Percentiles rank a stretch among this genome's conserved stretches.
These are phyloP conservation scores for Gopherus flavomarginatus DNA, from an alignment of 2,113 vertebrate genomes.

Conservation along the genomic window DNA sequence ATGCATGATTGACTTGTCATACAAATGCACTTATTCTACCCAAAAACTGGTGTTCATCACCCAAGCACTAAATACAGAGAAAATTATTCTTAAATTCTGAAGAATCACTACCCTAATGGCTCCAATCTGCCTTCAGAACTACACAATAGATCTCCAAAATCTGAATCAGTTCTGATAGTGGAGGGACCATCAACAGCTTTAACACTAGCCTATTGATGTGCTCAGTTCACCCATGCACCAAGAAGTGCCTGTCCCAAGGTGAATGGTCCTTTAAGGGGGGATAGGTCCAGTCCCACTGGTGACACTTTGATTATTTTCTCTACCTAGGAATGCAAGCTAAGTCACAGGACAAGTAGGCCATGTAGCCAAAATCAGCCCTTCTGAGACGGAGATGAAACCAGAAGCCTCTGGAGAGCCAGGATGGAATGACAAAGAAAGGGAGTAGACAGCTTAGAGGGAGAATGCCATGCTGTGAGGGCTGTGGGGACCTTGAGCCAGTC, in stretches of 20 bases:
- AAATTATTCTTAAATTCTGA: neutral
- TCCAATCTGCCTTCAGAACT: neutral
- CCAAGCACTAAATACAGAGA: neutral
- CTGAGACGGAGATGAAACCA: no score
- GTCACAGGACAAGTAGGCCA: no score
- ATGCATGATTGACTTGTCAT: neutral
- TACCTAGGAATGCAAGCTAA: neutral
- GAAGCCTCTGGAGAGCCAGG: neutral
- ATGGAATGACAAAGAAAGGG: neutral
- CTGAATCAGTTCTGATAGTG: neutral
- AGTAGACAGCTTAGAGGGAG: no score
- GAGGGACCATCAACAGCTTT: neutral
- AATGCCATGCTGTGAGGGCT: neutral
- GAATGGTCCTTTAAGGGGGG: neutral
- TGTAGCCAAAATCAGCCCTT: neutral
- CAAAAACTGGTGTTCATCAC: neutral
- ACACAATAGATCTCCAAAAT: neutral
- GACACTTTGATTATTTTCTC: neutral
- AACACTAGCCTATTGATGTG: neutral
- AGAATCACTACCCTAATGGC: neutral
- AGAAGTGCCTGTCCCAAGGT: neutral
- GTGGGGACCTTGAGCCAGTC: neutral
- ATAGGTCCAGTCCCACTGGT: neutral
- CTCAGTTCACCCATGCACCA: neutral
- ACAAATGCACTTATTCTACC: neutral